Percentiles rank a stretch among this genome's conserved stretches.
These are phyloP conservation scores for Polydesmus complanatus DNA, from an alignment of 2,888 invertebrate genomes.

Conservation along the genomic window DNA sequence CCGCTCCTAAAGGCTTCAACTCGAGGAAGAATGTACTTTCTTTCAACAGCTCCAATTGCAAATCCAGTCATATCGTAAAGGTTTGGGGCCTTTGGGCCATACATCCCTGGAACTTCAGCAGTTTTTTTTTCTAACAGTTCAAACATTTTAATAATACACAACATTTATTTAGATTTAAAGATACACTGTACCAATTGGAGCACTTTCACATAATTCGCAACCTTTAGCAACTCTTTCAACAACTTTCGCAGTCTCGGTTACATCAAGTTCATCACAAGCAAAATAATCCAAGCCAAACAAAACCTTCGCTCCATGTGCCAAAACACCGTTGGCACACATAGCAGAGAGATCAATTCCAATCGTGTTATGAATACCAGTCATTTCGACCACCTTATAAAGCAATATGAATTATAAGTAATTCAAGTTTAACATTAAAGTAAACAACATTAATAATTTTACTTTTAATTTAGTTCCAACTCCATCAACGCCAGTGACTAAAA, in stretches of 20 bases:
- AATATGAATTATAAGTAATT: slow-evolving; percentile 1
- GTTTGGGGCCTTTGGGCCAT: slow-evolving; percentile 56
- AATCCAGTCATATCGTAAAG: slow-evolving; percentile 95
- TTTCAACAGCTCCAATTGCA: slow-evolving; percentile 82
- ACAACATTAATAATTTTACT: slow-evolving; percentile 42
- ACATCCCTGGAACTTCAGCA: slow-evolving; percentile 80
- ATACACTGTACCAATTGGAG: slow-evolving; percentile 54
- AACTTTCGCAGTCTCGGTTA: slow-evolving; percentile 58
- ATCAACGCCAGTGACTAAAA: slow-evolving; percentile 85
- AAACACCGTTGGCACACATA: slow-evolving; percentile 93
- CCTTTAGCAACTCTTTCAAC: slow-evolving; percentile 78
- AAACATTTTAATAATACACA: no score
- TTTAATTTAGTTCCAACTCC: slow-evolving; percentile 95
- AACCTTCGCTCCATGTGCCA: slow-evolving; percentile 90
- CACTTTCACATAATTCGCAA: slow-evolving; percentile 70
- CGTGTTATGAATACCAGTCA: slow-evolving; percentile 58
- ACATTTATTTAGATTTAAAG: not conserved
- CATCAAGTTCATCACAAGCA: slow-evolving; percentile 73
- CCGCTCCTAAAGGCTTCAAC: slow-evolving; percentile 49
- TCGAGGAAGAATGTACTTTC: slow-evolving; percentile 54
- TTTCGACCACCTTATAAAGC: slow-evolving; percentile 57
- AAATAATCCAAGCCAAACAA: slow-evolving; percentile 94
- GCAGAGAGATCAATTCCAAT: slow-evolving; percentile 92
- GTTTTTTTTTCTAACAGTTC: slow-evolving; percentile 88
- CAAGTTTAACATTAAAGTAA: not conserved